Conservation (phyloP, 1,140 invertebrate species). For the Eupristina koningsbergeri region DNA sequence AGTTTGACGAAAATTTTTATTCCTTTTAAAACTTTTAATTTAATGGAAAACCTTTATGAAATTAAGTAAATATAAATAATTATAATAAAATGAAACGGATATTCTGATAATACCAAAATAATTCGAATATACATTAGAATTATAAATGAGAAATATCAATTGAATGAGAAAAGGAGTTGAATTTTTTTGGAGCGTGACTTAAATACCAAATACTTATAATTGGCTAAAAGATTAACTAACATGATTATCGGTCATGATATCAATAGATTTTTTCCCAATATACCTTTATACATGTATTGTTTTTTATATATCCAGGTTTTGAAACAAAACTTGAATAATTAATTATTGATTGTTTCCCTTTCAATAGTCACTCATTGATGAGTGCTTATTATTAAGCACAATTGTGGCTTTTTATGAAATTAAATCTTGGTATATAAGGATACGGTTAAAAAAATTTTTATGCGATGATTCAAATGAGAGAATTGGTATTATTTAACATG, state of each 20-base stretch:
- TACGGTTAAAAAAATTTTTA: not conserved
- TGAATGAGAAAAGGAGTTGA: not conserved
- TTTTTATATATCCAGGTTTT: too few relatives aligned
- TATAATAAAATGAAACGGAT: too few relatives aligned
- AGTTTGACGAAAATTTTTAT: not conserved
- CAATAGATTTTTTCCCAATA: too few relatives aligned
- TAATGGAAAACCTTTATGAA: not conserved
- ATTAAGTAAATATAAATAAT: not conserved
- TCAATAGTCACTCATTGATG: too few relatives aligned
- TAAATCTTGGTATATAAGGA: not conserved
- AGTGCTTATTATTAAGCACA: too few relatives aligned
- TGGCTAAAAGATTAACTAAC: not conserved
- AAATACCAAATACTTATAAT: not conserved
- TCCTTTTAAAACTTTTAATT: not conserved
- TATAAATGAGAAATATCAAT: not conserved
- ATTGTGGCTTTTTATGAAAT: too few relatives aligned
- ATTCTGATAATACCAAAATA: not conserved
- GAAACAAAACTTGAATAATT: too few relatives aligned
- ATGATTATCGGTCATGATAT: too few relatives aligned
- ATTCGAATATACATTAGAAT: not conserved
- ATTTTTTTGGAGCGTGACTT: not conserved
- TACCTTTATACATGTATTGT: too few relatives aligned
- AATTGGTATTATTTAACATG: not conserved
- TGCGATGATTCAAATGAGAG: not conserved
- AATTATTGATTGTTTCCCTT: not conserved